Conservation (phyloP, 2,113 vertebrate genomes). For the Aythya baeri region DNA sequence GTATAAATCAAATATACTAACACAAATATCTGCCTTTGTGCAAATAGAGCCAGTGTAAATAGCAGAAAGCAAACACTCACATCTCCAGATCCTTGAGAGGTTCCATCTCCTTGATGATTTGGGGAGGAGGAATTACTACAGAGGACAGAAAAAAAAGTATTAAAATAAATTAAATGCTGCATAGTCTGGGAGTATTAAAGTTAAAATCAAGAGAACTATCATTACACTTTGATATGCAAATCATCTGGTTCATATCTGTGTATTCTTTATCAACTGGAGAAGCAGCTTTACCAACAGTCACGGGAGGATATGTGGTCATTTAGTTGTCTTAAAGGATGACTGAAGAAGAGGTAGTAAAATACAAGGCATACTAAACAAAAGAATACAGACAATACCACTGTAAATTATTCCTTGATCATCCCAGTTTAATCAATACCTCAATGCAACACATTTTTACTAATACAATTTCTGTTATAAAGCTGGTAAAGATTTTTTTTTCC, state of each 20-base stretch:
- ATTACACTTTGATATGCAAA: background rate
- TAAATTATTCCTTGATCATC: background rate
- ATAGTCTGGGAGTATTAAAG: background rate
- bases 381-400: background rate
- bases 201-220: background rate
- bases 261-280: background rate
- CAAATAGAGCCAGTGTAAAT: background rate
- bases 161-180: background rate
- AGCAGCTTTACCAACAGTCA: background rate
- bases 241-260: background rate
- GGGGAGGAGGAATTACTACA: slow-evolving; percentile 93
- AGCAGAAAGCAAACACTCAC: slow-evolving; percentile 75
- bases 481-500: background rate
- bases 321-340: background rate
- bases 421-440: background rate
- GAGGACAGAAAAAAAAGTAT: background rate
- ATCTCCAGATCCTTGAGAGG: slow-evolving; percentile 80
- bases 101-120: slow-evolving; percentile 93
- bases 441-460: background rate
- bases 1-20: background rate
- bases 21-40: background rate
- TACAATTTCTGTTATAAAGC: background rate
- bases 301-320: background rate
- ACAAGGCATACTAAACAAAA: background rate
- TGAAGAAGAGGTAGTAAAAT: background rate